Evolutionary conservation across 2,113 vertebrate genomes (phyloP), one percentile per base, ranked within the genome.

Genomic region (Eidolon helvum): DNA sequence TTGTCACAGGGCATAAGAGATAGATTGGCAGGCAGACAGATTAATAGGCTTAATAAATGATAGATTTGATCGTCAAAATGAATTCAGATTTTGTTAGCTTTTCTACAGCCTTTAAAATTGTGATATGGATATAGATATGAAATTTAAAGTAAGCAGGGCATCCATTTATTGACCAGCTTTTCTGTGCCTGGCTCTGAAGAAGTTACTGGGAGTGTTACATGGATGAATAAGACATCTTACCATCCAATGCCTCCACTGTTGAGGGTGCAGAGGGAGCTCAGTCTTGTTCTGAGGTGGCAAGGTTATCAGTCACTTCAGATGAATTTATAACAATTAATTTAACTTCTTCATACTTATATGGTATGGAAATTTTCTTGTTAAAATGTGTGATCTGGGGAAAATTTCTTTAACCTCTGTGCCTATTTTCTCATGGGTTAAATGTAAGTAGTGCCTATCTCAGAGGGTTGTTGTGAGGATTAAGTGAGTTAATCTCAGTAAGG

Each of bases 21-120:
- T 28, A 89, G 91, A 96, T 69, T 86, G 96, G 77, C 77, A 94
- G 69, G 84, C 33, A 83, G 71, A 57, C 35, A 96, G 86, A 89
- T 96, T 93, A 91, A 96, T 80, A 48, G 86, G 68, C 50, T 97
- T 94, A 94, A 89, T 80, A 93, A 95, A 96, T 71, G 94, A 83
- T 91, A 85, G 68, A 86, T 35, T 77, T 53, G 85, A 88, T 94
- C 55, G 15, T 88, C 55, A 91, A 86, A 96, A 88, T 93, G 89
- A 95, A 97, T 78, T 66, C 89, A 93, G 22, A 75, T 74, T 87
- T 65, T 89, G 22, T 86, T 61, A 84, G 61, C 38, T 35, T 93
- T 94, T 93, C 63, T 93, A 94, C 53, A 93, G 26, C 7, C 55
- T 86, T 95, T 96, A 88, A 94, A 80, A 65, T 94, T 79, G 55